Percentiles rank a stretch among this genome's conserved stretches.
Conservation (phyloP, 2,113 vertebrate genomes). For the Dunckerocampus dactyliophorus region DNA sequence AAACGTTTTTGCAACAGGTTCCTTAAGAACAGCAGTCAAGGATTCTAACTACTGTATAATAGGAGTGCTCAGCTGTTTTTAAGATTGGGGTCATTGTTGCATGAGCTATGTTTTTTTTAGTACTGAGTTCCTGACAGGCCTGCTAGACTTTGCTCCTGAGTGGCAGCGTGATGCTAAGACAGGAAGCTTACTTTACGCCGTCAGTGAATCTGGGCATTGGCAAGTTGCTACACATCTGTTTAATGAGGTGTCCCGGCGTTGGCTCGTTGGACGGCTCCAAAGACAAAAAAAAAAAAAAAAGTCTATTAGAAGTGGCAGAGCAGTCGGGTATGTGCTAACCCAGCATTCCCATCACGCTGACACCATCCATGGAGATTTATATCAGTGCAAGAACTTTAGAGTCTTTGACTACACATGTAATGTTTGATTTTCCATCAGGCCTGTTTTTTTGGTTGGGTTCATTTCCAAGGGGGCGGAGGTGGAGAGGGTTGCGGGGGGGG, state of each 20-base stretch:
- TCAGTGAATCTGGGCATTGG: slow-evolving; percentile 57
- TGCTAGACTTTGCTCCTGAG: not conserved
- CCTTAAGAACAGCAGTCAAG: no score
- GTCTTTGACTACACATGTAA: slow-evolving; percentile 22
- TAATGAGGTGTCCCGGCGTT: slow-evolving; percentile 45
- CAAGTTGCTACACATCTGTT: slow-evolving; percentile 34
- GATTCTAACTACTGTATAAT: no score
- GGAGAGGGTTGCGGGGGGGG: not conserved
- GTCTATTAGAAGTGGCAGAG: slow-evolving; percentile 20
- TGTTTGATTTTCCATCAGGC: slow-evolving; percentile 19
- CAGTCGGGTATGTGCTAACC: slow-evolving; percentile 1
- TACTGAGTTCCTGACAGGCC: no score
- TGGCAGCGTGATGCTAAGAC: slow-evolving; percentile 36
- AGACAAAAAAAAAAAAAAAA: slow-evolving; percentile 22
- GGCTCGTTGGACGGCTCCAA: slow-evolving; percentile 9
- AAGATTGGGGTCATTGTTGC: no score
- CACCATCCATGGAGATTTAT: slow-evolving; percentile 23
- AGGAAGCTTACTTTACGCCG: slow-evolving; percentile 51
- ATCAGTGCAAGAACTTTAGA: not conserved
- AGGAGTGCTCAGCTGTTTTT: no score
- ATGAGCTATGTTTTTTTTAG: no score
- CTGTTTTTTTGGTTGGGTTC: slow-evolving; percentile 12
- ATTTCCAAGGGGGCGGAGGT: slow-evolving; percentile 8
- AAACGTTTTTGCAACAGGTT: no score
- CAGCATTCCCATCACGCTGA: slow-evolving; percentile 11